Evolutionary conservation across 2,797 vertebrate species (phyloP).

Genomic region (Betta splendens): DNA sequence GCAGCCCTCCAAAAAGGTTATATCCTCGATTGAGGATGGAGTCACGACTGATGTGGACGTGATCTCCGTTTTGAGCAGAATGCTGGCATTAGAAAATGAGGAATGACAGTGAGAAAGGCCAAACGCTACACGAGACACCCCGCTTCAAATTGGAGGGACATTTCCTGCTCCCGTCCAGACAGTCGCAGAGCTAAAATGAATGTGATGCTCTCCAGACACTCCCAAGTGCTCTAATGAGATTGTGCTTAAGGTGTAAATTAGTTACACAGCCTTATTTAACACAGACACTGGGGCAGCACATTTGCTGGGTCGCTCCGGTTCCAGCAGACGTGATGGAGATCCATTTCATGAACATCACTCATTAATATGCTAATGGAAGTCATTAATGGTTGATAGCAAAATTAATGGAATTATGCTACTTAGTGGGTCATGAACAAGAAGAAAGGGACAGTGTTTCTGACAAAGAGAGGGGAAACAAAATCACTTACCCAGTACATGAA

Average conservation of each 20-base stretch:
- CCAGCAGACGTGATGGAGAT: slow-evolving; percentile 62
- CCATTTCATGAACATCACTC: slow-evolving; percentile 69
- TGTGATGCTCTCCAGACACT: slow-evolving; percentile 47
- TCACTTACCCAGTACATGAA: slow-evolving; percentile 3
- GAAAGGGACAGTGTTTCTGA: slow-evolving; percentile 11
- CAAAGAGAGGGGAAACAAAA: slow-evolving; percentile 9
- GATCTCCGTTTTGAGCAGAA: slow-evolving; percentile 17
- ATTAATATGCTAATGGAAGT: slow-evolving; percentile 77
- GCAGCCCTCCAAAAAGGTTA: slow-evolving; percentile 24
- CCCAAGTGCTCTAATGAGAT: slow-evolving; percentile 58
- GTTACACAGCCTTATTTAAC: slow-evolving; percentile 64
- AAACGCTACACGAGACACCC: slow-evolving; percentile 11
- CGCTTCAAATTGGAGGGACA: slow-evolving; percentile 3
- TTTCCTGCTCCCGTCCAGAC: slow-evolving; percentile 16
- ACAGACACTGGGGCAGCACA: slow-evolving; percentile 55
- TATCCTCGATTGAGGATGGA: slow-evolving; percentile 29
- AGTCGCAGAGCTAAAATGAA: slow-evolving; percentile 27
- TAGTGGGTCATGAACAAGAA: slow-evolving; percentile 49
- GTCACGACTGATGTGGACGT: slow-evolving; percentile 19
- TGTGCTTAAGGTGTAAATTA: slow-evolving; percentile 74
- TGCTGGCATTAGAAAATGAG: slow-evolving; percentile 24
- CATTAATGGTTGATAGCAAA: slow-evolving; percentile 71
- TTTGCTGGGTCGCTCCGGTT: slow-evolving; percentile 60
- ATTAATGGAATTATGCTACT: slow-evolving; percentile 69
- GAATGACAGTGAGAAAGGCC: slow-evolving; percentile 34